Evolutionary conservation across 2,888 invertebrate species (phyloP), one percentile per base, ranked within the genome.

Genomic region (Metacarcinus magister): DNA sequence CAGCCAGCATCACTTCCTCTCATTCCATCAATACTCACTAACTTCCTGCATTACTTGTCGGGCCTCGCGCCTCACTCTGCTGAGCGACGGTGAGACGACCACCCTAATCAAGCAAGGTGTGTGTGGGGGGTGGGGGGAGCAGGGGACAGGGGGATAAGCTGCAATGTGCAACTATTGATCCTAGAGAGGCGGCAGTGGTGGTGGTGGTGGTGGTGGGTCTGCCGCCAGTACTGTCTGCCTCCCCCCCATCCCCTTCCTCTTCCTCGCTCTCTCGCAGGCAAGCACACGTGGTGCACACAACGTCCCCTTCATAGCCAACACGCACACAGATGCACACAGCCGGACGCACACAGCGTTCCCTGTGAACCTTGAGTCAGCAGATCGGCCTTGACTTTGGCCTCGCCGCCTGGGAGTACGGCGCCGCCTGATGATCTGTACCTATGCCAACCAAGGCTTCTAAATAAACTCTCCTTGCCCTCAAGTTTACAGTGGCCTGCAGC

Each of bases 141-240:
- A 91, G 94, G 54, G 60, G 92, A 44, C 28, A 82, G 48, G 46
- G 90, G 92, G 75, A 60, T 91, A 75, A 92, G 92, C 95, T 95
- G 95, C 95, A 95, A 95, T 95, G 95, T 95, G 92, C 92, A 95
- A 95, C 95, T 95, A 95, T 95, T 95, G 95, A 95, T 95, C 95
- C 92, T 92, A 75, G 95, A 75, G 95, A 87, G 91, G 91, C 44
- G 91, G 28, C 16, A 23, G 44, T n/a, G 91, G 91, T 3, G 91
- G 91, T n/a, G 46, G 48, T 44, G 44, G 91, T 92, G 46, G 67
- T n/a, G 93, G 93, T 54, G 94, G 94, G 44, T 75, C 82, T 39
- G 46, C 75, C 46, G 87, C 48, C 94, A 54, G 94, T 94, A 94
- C 95, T 95, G 28, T 95, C 82, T 91, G 75, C 28, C 39, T 39